Base-by-base conservation (phyloP, 30 jellyfish, hydroid and myxozoan genomes). In the Haliclystus octoradiatus region DNA sequence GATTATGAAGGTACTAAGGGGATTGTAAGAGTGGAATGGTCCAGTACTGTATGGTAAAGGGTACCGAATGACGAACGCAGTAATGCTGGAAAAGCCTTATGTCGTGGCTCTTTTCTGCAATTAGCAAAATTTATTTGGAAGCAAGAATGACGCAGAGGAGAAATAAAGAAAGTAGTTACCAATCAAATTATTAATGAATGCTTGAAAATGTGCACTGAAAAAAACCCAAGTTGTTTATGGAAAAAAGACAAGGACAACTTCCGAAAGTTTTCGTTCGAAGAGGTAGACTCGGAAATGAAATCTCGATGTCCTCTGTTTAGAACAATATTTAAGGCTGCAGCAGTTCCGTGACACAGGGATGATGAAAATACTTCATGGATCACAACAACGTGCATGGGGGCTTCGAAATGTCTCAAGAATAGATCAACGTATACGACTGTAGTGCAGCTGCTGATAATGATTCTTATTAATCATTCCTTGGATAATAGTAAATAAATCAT, bases 261-360 rank as follows among this genome's bases (percentile, higher is more conserved):
- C 65, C 33, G 34, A 47, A 30, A 34, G 26, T 66, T 66, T 66
- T 66, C 76, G 19, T 33, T 66, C 47, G 28, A 27, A 34, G 47
- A 33, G 25, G 76, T 66, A 33, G 76, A 66, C 46, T 4, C 34
- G 47, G 76, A 66, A 66, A 29, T 66, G 1, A 33, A 46, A 2
- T 25, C 12, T 25, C 34, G 47, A 25, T 63, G 65, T 1, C 76
- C 76, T 46, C 35, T 66, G 2, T 46, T 66, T 29, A 66, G 33
- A 34, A 33, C 76, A 28, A 29, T 66, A 25, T 65, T 66, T 65
- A 66, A 28, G 33, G 76, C 68, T 27, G 76, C 76, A 24, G 2
- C 76, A 34, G 28, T 34, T 28, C 67, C 64, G 28, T 31, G 40
- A 28, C 47, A 35, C 27, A 66, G 47, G 33, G 30, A 29, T 33